Base-by-base conservation (phyloP, 2,113 vertebrate genomes). In the Zapus hudsonius region DNA sequence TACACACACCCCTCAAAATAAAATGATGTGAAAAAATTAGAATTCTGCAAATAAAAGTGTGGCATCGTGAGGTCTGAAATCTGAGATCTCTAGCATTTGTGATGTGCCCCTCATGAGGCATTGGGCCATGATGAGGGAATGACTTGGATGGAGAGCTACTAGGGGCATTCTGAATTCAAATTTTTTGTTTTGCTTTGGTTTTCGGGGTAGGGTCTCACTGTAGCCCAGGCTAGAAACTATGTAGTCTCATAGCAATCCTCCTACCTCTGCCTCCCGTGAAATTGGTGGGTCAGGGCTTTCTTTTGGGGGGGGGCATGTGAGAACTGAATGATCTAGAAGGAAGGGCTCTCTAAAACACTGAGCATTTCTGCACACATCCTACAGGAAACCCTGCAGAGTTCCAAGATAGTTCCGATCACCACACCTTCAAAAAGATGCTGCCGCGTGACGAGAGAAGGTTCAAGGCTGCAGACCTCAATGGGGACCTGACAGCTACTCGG, bases 391-490 rank as follows among this genome's bases (percentile, higher is more conserved):
- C 99, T 0, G 97, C 98, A 52, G 99, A 99, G 95, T 99, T 99
- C 97, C 98, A 99, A 4, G 99, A 99, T 57, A 97, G 98, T 27
- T 98, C 98, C 0, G 99, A 99, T 88, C 99, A 99, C 97, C 99
- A 99, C 96, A 99, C 98, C 96, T 99, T 99, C 95, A 99, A 99
- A 97, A 99, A 99, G 98, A 99, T 99, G 99, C 98, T 99, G 69
- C 99, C 99, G 7, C 99, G 99, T 38, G 99, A 99, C 0, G 99
- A 99, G 97, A 98, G 99, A 67, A 98, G 99, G 93, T 99, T 99
- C 97, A 98, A 98, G 96, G 91, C 97, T 0, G 99, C 99, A 12
- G 99, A 99, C 95, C 93, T 98, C 38, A 97, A 99, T 22, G 96
- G 98, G 17, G 99, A 99, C 95, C 92, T 97, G 93, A 97, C 97